These are phyloP conservation scores for Mugil cephalus DNA, from an alignment of 2,113 vertebrate species.

Conservation along the genomic window DNA sequence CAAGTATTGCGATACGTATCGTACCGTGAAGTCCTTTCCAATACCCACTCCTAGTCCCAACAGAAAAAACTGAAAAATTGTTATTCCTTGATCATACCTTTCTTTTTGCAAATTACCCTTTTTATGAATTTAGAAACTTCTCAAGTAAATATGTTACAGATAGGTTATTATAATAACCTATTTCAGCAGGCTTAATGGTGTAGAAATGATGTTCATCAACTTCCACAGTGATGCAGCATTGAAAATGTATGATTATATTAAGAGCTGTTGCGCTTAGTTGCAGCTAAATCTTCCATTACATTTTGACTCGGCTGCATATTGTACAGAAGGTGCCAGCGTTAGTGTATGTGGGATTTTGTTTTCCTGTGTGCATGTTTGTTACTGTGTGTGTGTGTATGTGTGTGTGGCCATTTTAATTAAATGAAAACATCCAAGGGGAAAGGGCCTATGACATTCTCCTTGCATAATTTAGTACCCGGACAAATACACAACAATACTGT, in stretches of 20 bases:
- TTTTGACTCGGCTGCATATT: neutral
- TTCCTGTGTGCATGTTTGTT: constrained; percentile 18
- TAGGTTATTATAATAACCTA: no score
- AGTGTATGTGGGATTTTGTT: neutral
- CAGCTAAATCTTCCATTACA: neutral
- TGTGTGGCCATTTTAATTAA: constrained; percentile 55
- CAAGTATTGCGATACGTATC: no score
- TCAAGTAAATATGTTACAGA: no score
- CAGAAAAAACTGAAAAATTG: no score
- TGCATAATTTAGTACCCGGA: constrained; percentile 54
- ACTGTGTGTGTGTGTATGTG: no score
- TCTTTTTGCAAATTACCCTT: no score
- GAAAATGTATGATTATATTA: no score
- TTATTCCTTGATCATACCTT: no score
- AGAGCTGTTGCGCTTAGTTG: neutral
- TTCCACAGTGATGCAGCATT: neutral
- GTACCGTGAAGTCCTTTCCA: no score
- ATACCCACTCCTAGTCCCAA: no score
- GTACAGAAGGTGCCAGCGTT: neutral
- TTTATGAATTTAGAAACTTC: no score
- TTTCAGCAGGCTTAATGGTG: no score
- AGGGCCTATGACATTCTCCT: constrained; percentile 37
- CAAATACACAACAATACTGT: constrained; percentile 45
- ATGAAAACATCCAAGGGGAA: constrained; percentile 53
- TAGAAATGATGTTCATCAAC: neutral